Percentiles rank a stretch among this genome's conserved stretches.
Conservation (phyloP, 2,888 invertebrate genomes). For the Acleris emargana region DNA sequence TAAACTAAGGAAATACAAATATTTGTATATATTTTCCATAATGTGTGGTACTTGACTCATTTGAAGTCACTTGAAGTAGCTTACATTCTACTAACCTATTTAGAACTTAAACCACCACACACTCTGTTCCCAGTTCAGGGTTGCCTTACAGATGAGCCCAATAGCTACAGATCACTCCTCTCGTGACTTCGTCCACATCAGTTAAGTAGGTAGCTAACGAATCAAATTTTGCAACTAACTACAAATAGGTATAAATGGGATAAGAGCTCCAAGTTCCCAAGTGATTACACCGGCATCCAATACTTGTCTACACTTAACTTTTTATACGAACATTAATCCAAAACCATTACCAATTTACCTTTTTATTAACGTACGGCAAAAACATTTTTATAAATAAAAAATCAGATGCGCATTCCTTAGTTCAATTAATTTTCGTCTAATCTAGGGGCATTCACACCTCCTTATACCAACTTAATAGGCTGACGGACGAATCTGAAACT, state of each 20-base stretch:
- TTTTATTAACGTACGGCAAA: constrained; percentile 36
- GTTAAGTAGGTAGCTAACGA: no score
- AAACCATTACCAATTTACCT: constrained; percentile 35
- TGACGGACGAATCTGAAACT: constrained; percentile 7
- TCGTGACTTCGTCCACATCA: no score
- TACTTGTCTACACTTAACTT: constrained; percentile 28
- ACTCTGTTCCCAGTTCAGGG: no score
- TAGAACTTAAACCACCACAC: no score
- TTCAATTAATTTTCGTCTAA: constrained; percentile 62
- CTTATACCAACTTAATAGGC: constrained; percentile 1
- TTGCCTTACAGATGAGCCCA: no score
- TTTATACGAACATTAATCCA: constrained; percentile 30
- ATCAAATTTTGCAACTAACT: no score
- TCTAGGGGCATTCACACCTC: constrained; percentile 63
- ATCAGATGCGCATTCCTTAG: constrained; percentile 43
- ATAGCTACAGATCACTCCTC: no score
- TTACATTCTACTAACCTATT: no score
- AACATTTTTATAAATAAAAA: constrained; percentile 39
- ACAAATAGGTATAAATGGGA: not conserved
- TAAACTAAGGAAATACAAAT: no score
- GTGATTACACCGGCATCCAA: constrained; percentile 1
- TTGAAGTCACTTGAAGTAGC: no score
- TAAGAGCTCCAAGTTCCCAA: constrained; percentile 10
- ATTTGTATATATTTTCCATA: no score
- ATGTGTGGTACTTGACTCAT: no score